Percentiles rank a stretch among this genome's conserved stretches.
Evolutionary conservation across 2,888 invertebrate species (phyloP).

Genomic region (Pheosia tremula): DNA sequence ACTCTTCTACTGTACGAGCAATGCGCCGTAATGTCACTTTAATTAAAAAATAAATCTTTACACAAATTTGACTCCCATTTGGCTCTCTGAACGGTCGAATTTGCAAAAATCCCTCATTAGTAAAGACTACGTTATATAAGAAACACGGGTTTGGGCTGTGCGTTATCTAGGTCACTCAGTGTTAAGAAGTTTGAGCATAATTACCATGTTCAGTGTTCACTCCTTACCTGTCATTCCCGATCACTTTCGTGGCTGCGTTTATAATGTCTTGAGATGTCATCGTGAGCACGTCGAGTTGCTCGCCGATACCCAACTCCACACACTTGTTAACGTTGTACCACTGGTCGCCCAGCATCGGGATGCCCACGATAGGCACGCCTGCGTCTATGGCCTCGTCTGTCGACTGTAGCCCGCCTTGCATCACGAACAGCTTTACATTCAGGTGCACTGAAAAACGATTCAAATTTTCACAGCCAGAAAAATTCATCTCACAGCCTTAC

Average conservation of each 20-base stretch:
- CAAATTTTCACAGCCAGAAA: neutral
- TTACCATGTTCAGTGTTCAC: neutral
- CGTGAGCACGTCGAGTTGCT: slow-evolving; percentile 20
- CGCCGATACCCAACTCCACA: slow-evolving; percentile 29
- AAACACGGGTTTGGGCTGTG: too few relatives aligned
- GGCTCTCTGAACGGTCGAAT: too few relatives aligned
- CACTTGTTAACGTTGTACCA: slow-evolving; percentile 35
- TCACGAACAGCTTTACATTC: slow-evolving; percentile 41
- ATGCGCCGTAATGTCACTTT: too few relatives aligned
- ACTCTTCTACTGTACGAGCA: too few relatives aligned
- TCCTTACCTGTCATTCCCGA: slow-evolving; percentile 13
- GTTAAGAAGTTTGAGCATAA: too few relatives aligned
- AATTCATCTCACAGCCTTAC: neutral
- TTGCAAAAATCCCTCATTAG: too few relatives aligned
- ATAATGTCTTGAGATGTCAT: slow-evolving; percentile 11
- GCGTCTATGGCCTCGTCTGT: slow-evolving; percentile 39
- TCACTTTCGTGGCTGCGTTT: slow-evolving; percentile 9
- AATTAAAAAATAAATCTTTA: too few relatives aligned
- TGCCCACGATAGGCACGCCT: slow-evolving; percentile 37
- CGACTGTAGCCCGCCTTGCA: slow-evolving; percentile 39
- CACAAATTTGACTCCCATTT: too few relatives aligned
- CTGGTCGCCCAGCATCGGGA: slow-evolving; percentile 42
- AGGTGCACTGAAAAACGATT: slow-evolving; percentile 34
- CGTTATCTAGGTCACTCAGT: too few relatives aligned
- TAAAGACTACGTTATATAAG: too few relatives aligned